A percentile compares a stretch with the other conserved stretches of the same genome.
Conservation (phyloP, 2,888 invertebrate species). For the Dusona sp. region DNA sequence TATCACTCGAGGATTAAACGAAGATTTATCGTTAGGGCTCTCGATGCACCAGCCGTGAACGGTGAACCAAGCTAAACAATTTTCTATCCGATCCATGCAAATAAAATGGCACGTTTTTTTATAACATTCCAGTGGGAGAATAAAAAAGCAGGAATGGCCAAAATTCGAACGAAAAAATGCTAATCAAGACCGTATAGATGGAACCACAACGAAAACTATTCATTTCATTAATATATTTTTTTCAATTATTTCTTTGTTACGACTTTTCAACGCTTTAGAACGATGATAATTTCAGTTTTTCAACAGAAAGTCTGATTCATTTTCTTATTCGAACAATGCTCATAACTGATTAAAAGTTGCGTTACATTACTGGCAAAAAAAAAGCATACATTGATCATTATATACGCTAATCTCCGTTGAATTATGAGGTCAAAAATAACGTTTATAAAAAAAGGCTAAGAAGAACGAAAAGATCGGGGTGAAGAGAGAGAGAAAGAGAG, state of each 20-base stretch:
- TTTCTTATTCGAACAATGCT: not conserved
- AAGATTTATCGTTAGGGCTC: conserved; percentile 35
- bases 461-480: not conserved
- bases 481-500: not conserved
- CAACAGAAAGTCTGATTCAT: not conserved
- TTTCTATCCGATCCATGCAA: conserved; percentile 54
- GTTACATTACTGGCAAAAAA: conserved; percentile 49
- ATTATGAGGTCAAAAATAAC: conserved; percentile 2
- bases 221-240: not conserved
- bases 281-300: not conserved
- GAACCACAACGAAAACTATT: not conserved
- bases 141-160: conserved; percentile 9
- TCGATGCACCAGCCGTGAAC: not conserved
- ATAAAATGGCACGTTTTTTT: conserved; percentile 31
- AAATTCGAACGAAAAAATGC: conserved; percentile 16
- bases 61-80: conserved; percentile 47
- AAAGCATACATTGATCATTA: conserved; percentile 47
- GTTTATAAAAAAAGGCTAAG: not conserved
- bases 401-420: not conserved
- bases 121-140: not conserved
- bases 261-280: too few relatives aligned
- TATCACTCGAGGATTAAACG: conserved; percentile 14
- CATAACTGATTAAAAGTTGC: conserved; percentile 32
- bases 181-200: not conserved
- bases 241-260: not conserved